Evolutionary conservation across 2,797 vertebrate genomes (phyloP).

Genomic region (Centropyge bicolor): DNA sequence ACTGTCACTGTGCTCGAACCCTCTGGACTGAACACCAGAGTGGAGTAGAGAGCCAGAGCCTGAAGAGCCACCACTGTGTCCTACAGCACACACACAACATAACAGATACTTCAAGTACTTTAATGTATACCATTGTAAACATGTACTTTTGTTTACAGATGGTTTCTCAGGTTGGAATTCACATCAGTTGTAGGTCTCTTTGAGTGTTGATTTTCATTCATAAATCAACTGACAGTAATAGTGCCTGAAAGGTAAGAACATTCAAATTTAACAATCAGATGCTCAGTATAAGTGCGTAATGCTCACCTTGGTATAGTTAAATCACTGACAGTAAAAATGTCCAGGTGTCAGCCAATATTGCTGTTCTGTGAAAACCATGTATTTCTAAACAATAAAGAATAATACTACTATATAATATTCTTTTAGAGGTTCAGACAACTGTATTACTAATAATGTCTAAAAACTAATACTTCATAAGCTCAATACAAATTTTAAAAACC

Average conservation of each 20-base stretch:
- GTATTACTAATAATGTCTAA: too few species aligned
- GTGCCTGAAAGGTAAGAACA: not conserved
- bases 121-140: not conserved
- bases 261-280: not conserved
- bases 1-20: slow-evolving; percentile 83
- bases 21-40: slow-evolving; percentile 80
- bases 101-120: too few species aligned
- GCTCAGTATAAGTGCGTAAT: not conserved
- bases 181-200: not conserved
- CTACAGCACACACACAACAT: slow-evolving; percentile 44
- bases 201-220: not conserved
- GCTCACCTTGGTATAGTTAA: not conserved
- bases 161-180: not conserved
- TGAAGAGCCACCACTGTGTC: slow-evolving; percentile 90
- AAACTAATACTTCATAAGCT: too few species aligned
- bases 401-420: too few species aligned
- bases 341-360: too few species aligned
- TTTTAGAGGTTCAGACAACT: too few species aligned
- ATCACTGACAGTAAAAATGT: not conserved
- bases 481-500: not conserved
- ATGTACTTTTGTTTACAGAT: not conserved
- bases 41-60: slow-evolving; percentile 88
- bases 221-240: not conserved
- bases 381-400: too few species aligned
- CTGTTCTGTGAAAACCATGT: too few species aligned